Percentiles rank a stretch among this genome's conserved stretches.
These are phyloP conservation scores for Lucinisca nassula DNA, from an alignment of 2,888 invertebrate genomes.

Conservation along the genomic window DNA sequence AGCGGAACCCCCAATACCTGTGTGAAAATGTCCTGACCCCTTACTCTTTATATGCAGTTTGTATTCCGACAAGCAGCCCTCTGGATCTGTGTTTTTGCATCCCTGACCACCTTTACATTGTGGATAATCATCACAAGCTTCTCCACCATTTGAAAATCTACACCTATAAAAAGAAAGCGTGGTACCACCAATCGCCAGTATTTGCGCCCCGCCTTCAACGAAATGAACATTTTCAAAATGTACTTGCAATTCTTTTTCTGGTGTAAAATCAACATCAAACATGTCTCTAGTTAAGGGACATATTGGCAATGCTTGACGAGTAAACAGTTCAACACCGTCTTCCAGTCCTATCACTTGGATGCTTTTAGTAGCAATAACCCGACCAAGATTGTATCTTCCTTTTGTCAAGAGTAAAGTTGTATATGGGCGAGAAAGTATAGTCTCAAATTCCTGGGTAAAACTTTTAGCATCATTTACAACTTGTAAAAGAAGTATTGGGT, in stretches of 20 bases:
- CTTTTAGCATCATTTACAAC: conserved; percentile 6
- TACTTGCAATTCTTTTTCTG: conserved; percentile 11
- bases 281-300: neutral
- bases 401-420: conserved; percentile 39
- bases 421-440: conserved; percentile 1
- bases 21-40: neutral
- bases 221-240: conserved; percentile 57
- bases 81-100: conserved; percentile 1
- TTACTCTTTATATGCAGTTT: neutral
- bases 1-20: conserved; percentile 31
- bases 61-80: neutral
- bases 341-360: conserved; percentile 54
- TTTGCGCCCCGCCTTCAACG: conserved; percentile 6
- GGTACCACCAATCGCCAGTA: neutral
- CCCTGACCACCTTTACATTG: conserved; percentile 20
- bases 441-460: neutral
- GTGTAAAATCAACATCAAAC: neutral
- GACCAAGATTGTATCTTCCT: conserved; percentile 19
- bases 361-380: neutral
- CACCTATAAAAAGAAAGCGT: conserved; percentile 31
- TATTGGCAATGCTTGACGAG: neutral
- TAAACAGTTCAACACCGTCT: conserved; percentile 35
- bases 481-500: conserved; percentile 39
- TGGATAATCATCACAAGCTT: conserved; percentile 18
- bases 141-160: conserved; percentile 34